Conservation (phyloP, 2,113 vertebrate species). For the Felis chaus region DNA sequence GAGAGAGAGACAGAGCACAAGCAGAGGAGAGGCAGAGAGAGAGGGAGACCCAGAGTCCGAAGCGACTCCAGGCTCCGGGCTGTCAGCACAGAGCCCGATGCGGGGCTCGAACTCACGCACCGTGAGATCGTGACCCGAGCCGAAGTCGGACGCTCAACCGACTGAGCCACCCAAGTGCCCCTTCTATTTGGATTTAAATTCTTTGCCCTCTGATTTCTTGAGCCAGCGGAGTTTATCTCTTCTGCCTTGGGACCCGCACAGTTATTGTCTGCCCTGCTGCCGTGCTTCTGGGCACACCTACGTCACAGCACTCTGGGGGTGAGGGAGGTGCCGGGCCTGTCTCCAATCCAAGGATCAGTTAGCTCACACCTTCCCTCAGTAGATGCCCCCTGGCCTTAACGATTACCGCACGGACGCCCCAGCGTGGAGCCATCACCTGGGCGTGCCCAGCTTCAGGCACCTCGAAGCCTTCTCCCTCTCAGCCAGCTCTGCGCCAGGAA, state of each 20-base stretch:
- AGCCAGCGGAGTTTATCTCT: background rate
- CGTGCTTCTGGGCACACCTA: accelerated
- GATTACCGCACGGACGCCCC: background rate
- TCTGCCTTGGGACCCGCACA: background rate
- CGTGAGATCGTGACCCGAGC: too few species aligned
- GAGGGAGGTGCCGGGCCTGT: accelerated
- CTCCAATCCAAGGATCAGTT: background rate
- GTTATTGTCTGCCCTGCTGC: accelerated
- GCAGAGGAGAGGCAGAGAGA: too few species aligned
- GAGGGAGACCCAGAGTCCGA: too few species aligned
- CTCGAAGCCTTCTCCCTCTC: background rate
- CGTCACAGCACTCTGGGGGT: accelerated
- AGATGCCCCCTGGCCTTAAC: background rate
- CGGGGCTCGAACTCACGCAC: too few species aligned
- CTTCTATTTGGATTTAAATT: accelerated
- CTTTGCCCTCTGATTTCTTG: background rate
- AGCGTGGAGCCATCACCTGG: background rate
- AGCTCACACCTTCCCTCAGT: background rate
- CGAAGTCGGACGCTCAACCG: too few species aligned
- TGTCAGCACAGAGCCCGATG: too few species aligned
- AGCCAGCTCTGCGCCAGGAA: background rate
- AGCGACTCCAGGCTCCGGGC: too few species aligned
- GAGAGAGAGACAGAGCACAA: too few species aligned
- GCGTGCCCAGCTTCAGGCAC: background rate
- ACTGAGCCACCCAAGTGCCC: too few species aligned